Evolutionary conservation across 2,113 vertebrate genomes (phyloP).

Genomic region (Amblyopsis rosae): DNA sequence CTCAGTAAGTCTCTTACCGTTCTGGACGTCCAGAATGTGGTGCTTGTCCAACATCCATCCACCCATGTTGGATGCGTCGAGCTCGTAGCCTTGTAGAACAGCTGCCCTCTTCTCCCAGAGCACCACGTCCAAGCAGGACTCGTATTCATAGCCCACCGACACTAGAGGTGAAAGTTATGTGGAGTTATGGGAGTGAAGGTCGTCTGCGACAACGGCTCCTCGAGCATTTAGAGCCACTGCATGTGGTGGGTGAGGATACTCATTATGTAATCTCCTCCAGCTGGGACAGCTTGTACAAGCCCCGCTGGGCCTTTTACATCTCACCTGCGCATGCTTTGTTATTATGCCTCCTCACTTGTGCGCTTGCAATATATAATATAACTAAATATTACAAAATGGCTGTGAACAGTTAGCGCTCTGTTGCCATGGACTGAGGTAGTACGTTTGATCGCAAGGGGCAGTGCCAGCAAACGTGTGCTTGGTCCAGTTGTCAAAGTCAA

Average conservation of each 20-base stretch:
- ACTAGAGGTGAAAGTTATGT: conserved; percentile 75
- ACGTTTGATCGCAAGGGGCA: no score
- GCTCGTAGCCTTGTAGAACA: conserved; percentile 90
- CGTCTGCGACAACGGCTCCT: no score
- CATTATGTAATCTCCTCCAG: conserved; percentile 51
- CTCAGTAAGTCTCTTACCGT: conserved; percentile 78
- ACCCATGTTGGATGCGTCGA: conserved; percentile 95
- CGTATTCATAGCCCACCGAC: conserved; percentile 96
- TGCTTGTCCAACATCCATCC: conserved; percentile 95
- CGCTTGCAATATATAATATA: conserved; percentile 45
- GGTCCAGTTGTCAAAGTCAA: no score
- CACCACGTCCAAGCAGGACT: conserved; percentile 92
- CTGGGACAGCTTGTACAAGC: conserved; percentile 52
- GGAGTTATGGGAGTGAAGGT: no score
- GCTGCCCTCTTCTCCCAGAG: conserved; percentile 96
- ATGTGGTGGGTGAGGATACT: conserved; percentile 10
- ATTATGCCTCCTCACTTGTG: conserved; percentile 42
- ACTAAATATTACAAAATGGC: neutral
- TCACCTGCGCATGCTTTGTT: conserved; percentile 46
- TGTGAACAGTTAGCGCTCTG: conserved; percentile 21
- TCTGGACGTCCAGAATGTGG: conserved; percentile 91
- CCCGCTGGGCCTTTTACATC: conserved; percentile 45
- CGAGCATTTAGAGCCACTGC: conserved; percentile 14
- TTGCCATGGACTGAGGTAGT: conserved; percentile 27
- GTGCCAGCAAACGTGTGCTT: no score